Conservation (phyloP, 2,888 invertebrate genomes). For the Crocallis elinguaria region DNA sequence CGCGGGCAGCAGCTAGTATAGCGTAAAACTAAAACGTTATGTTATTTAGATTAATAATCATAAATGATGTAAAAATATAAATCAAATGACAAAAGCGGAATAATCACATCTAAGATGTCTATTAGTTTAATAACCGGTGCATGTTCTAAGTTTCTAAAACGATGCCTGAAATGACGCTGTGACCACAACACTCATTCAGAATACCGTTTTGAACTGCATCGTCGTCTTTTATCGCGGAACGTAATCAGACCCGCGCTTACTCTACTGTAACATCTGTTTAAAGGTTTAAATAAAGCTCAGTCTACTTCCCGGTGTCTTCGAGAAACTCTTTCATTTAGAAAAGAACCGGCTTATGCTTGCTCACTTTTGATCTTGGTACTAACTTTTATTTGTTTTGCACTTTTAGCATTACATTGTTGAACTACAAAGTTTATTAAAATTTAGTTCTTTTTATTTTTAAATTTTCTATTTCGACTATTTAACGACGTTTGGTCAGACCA, state of each 20-base stretch:
- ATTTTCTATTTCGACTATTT: too few species aligned
- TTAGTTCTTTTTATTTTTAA: neutral
- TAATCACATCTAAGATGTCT: neutral
- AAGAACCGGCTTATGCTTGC: conserved; percentile 29
- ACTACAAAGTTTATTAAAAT: neutral
- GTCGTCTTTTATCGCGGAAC: conserved; percentile 22
- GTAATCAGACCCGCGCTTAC: conserved; percentile 32
- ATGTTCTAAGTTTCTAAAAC: conserved; percentile 9
- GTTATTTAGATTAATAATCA: neutral
- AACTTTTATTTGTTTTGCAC: neutral
- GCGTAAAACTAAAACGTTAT: too few species aligned
- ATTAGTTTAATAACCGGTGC: conserved; percentile 2
- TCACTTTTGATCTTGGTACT: conserved; percentile 27
- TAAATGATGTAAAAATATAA: neutral
- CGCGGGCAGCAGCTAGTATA: too few species aligned
- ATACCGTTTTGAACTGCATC: conserved; percentile 32
- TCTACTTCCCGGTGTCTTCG: conserved; percentile 14
- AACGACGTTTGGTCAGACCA: too few species aligned
- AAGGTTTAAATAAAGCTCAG: conserved; percentile 34
- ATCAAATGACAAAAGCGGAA: neutral
- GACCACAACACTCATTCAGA: conserved; percentile 24
- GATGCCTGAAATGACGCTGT: conserved; percentile 7
- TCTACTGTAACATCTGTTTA: conserved; percentile 34
- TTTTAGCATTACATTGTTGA: neutral
- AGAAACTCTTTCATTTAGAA: conserved; percentile 27